A percentile compares a stretch with the other conserved stretches of the same genome.
Evolutionary conservation across 2,113 vertebrate genomes (phyloP).

Genomic region (Anthoscopus minutus): DNA sequence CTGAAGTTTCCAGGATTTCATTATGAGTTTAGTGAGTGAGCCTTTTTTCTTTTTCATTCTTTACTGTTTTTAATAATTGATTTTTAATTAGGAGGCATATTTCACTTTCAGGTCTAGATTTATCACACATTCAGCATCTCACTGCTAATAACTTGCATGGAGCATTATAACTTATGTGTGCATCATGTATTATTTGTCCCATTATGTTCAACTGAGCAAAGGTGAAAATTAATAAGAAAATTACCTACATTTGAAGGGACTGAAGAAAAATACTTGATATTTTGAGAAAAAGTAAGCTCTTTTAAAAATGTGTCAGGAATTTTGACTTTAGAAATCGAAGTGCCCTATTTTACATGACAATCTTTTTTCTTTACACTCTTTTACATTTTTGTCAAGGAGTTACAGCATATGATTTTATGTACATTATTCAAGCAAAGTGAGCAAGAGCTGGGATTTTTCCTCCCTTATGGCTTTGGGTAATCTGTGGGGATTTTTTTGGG

Average conservation of each 20-base stretch:
- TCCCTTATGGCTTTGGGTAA: background rate
- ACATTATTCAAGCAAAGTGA: background rate
- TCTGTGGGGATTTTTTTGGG: background rate
- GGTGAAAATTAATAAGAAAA: background rate
- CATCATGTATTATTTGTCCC: background rate
- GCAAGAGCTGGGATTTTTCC: background rate
- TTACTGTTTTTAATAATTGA: constrained; percentile 52
- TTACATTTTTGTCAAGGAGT: background rate
- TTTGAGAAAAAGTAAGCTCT: background rate
- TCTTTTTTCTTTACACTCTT: background rate
- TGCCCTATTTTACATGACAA: background rate
- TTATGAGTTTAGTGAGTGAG: constrained; percentile 15
- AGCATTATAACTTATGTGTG: background rate
- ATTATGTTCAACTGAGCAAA: background rate
- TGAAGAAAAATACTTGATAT: background rate
- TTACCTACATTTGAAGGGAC: background rate
- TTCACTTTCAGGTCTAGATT: constrained; percentile 9
- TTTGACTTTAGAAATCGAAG: background rate
- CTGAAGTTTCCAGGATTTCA: constrained; percentile 25
- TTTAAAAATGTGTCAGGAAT: background rate
- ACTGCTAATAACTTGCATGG: background rate
- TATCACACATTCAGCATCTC: constrained; percentile 6
- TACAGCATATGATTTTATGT: background rate
- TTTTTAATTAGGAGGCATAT: constrained; percentile 56
- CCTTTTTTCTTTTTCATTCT: constrained; percentile 21